A percentile compares a stretch with the other conserved stretches of the same genome.
phyloP scores from a whole-genome alignment of 1,140 invertebrate species.

The Halesus radiatus region DNA sequence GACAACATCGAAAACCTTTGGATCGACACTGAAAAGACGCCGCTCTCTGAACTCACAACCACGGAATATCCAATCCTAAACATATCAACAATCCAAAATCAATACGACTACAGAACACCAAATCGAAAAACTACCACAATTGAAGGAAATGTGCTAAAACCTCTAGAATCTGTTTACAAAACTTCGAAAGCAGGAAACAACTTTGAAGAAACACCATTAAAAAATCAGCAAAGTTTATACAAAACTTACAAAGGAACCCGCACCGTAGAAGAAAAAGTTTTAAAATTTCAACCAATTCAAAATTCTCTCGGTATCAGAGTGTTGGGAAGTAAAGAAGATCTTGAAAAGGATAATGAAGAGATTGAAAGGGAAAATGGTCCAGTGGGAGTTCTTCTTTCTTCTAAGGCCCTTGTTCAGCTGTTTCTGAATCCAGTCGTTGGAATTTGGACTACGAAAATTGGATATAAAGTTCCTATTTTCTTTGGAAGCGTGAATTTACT shows the following conservation, averaged over 20 bases:
- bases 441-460: constrained; percentile 76
- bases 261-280: constrained; percentile 1
- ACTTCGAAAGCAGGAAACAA: too few relatives aligned
- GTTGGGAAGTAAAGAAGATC: constrained; percentile 39
- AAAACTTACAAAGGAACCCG: background rate
- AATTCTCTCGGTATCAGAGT: constrained; percentile 34
- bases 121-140: too few relatives aligned
- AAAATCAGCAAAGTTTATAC: too few relatives aligned
- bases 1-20: constrained; percentile 57
- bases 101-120: background rate
- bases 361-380: constrained; percentile 78
- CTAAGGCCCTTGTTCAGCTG: constrained; percentile 90
- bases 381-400: constrained; percentile 86
- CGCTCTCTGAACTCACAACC: background rate
- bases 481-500: constrained; percentile 86
- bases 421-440: constrained; percentile 87
- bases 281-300: constrained; percentile 34
- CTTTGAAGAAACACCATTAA: too few relatives aligned
- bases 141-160: too few relatives aligned
- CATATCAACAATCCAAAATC: constrained; percentile 38
- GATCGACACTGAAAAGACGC: constrained; percentile 23
- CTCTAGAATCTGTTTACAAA: too few relatives aligned
- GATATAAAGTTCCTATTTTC: constrained; percentile 87
- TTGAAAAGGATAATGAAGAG: constrained; percentile 62
- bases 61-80: constrained; percentile 46